A percentile compares a stretch with the other conserved stretches of the same genome.
Conservation (phyloP, 2,113 vertebrate genomes). For the Otocyon megalotis region DNA sequence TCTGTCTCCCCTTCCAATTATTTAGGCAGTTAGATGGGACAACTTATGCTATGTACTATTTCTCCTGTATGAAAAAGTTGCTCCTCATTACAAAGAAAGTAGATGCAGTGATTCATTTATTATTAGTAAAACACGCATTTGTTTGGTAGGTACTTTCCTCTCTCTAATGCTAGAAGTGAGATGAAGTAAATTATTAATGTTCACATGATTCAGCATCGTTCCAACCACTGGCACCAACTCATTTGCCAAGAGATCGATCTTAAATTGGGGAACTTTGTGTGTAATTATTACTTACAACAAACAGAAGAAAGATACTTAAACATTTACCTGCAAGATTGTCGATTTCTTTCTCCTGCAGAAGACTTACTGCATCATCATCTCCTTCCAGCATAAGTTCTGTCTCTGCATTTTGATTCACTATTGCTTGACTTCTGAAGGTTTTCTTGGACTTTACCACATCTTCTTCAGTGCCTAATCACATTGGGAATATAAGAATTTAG, state of each 20-base stretch:
- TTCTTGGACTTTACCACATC: slow-evolving; percentile 92
- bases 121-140: not conserved
- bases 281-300: not conserved
- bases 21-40: too few species aligned
- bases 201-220: not conserved
- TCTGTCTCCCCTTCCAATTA: not conserved
- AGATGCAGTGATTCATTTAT: not conserved
- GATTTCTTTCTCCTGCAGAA: slow-evolving; percentile 97
- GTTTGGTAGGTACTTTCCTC: not conserved
- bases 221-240: not conserved
- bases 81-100: not conserved
- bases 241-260: not conserved
- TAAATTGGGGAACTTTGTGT: not conserved
- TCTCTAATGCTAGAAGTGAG: not conserved
- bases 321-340: slow-evolving; percentile 95
- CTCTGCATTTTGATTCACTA: slow-evolving; percentile 93
- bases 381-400: slow-evolving; percentile 95
- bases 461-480: slow-evolving; percentile 91
- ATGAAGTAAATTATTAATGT: not conserved
- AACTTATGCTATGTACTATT: not conserved
- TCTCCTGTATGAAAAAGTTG: not conserved
- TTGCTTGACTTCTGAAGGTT: slow-evolving; percentile 91
- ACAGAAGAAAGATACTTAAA: slow-evolving; percentile 47
- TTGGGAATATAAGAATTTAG: slow-evolving; percentile 46
- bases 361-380: slow-evolving; percentile 95